These are phyloP conservation scores for Mylabris phalerata DNA, from an alignment of 1,140 invertebrate species.

Conservation along the genomic window DNA sequence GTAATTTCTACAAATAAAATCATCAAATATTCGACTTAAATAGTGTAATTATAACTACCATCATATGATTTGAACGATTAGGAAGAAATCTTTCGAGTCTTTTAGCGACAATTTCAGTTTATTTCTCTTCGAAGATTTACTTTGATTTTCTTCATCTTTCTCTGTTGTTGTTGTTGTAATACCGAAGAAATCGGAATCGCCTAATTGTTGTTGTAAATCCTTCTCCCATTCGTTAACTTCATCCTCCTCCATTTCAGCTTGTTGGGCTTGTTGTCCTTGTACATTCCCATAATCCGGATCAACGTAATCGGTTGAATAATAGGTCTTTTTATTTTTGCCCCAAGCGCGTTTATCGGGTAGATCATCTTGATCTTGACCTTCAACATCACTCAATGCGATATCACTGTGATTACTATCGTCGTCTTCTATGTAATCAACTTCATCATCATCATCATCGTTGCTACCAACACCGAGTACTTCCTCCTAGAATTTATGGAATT, in stretches of 20 bases:
- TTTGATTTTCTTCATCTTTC: too few species aligned
- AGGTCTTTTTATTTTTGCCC: constrained; percentile 72
- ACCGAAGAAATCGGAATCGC: constrained; percentile 65
- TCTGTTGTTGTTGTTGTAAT: too few species aligned
- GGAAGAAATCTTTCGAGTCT: constrained; percentile 77
- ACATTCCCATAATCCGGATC: constrained; percentile 77
- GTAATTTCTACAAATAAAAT: constrained; percentile 46
- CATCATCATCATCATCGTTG: constrained; percentile 22
- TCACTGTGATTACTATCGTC: constrained; percentile 39
- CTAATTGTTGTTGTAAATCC: constrained; percentile 67
- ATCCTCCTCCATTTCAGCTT: constrained; percentile 74
- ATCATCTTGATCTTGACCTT: constrained; percentile 59
- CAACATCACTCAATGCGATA: constrained; percentile 62
- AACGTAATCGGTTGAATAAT: constrained; percentile 82
- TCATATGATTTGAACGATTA: constrained; percentile 71
- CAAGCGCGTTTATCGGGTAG: constrained; percentile 76
- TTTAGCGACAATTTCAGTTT: constrained; percentile 69
- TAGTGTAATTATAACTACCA: constrained; percentile 41
- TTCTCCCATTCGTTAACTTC: constrained; percentile 78
- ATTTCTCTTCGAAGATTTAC: constrained; percentile 63
- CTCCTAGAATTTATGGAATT: constrained; percentile 26
- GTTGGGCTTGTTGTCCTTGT: constrained; percentile 62
- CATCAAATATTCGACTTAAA: not conserved
- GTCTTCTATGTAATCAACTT: constrained; percentile 15
- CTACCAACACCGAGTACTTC: constrained; percentile 45